A percentile compares a stretch with the other conserved stretches of the same genome.
These are phyloP conservation scores for Microcebus griseorufus DNA, from an alignment of 2,113 vertebrate genomes.

Conservation along the genomic window DNA sequence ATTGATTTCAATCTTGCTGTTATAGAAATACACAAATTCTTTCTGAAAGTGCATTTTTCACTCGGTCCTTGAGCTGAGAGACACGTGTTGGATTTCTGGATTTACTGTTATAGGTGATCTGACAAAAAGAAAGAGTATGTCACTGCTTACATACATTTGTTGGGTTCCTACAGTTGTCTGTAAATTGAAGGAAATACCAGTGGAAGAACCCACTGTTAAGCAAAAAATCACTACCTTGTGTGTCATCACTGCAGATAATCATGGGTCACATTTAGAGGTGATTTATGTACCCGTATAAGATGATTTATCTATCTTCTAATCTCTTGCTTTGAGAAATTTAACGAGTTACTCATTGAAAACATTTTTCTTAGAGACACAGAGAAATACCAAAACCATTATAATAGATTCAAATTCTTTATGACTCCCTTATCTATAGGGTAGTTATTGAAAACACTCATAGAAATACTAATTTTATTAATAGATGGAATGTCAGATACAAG, in stretches of 20 bases:
- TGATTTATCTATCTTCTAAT: background rate
- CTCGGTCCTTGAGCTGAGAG: background rate
- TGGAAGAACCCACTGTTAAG: background rate
- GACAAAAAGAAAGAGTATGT: background rate
- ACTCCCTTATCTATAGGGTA: background rate
- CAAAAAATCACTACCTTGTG: background rate
- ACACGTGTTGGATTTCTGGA: background rate
- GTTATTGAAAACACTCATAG: background rate
- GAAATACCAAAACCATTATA: background rate
- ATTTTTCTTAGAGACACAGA: background rate
- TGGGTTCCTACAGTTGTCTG: background rate
- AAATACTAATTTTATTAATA: background rate
- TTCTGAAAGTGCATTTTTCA: background rate
- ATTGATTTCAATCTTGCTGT: background rate
- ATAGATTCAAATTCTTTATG: background rate
- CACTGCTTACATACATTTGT: background rate
- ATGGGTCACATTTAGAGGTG: background rate
- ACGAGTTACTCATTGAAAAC: background rate
- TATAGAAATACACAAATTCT: background rate
- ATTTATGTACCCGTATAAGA: rapidly evolving
- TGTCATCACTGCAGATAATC: background rate
- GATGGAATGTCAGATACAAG: background rate
- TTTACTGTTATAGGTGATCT: background rate
- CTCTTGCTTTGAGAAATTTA: background rate
- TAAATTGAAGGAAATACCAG: slow-evolving; percentile 11